Conservation (phyloP, 2,888 invertebrate genomes). For the Margaritifera margaritifera region DNA sequence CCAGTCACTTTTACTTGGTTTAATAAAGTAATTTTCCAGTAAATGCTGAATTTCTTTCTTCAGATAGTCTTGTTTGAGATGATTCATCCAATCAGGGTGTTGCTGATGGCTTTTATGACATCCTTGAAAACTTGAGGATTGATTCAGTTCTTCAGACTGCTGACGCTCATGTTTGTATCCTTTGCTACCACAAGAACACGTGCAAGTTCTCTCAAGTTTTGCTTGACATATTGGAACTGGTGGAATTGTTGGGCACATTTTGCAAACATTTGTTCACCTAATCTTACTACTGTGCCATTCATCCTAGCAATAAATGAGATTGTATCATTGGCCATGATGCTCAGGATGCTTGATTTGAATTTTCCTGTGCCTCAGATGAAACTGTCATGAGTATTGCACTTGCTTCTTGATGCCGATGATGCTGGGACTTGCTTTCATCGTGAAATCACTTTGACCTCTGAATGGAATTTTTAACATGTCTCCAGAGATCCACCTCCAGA, state of each 20-base stretch:
- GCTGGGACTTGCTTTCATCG: neutral
- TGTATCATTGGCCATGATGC: conserved; percentile 12
- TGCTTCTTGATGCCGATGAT: neutral
- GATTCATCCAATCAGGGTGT: conserved; percentile 6
- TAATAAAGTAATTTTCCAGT: too few species aligned
- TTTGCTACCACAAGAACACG: conserved; percentile 3
- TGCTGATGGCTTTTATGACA: conserved; percentile 8
- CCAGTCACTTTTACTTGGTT: too few species aligned
- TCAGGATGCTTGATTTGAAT: neutral
- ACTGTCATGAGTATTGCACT: neutral
- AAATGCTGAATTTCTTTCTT: too few species aligned
- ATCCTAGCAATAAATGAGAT: conserved; percentile 12
- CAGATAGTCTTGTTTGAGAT: conserved; percentile 1
- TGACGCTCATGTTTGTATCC: neutral
- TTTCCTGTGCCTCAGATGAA: neutral
- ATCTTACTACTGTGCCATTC: conserved; percentile 3
- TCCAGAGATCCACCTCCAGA: neutral
- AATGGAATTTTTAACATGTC: conserved; percentile 1
- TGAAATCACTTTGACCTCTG: neutral
- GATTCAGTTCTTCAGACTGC: conserved; percentile 12
- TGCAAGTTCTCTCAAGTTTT: conserved; percentile 15
- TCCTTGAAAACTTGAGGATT: conserved; percentile 3
- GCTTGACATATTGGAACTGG: conserved; percentile 12
- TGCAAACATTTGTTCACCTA: conserved; percentile 12
- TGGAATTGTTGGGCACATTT: conserved; percentile 8